Conservation (phyloP, 2,888 invertebrate species). For the Apodemia hepburni region DNA sequence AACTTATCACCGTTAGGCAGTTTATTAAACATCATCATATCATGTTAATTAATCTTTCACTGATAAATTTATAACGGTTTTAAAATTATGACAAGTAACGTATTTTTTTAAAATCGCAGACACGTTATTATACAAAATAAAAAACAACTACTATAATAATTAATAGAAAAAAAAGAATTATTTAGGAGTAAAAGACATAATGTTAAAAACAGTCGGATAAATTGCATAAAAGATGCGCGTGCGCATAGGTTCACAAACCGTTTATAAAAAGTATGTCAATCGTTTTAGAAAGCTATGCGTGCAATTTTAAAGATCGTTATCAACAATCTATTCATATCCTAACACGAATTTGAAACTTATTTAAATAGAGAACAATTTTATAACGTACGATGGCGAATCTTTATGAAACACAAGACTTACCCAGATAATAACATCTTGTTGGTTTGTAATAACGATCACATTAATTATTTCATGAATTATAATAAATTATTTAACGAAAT, state of each 20-base stretch:
- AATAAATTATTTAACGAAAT: constrained; percentile 27
- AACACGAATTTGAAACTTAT: constrained; percentile 1
- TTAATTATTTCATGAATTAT: constrained; percentile 11
- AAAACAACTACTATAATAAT: background rate
- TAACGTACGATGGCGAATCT: background rate
- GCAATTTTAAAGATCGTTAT: background rate
- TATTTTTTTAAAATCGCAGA: background rate
- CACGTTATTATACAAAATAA: background rate
- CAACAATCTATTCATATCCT: background rate
- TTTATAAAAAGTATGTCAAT: constrained; percentile 9
- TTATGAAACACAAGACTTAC: constrained; percentile 13
- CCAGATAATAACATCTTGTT: constrained; percentile 21
- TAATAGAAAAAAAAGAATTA: background rate
- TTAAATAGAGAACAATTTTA: background rate
- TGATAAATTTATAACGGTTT: background rate
- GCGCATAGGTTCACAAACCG: constrained; percentile 4
- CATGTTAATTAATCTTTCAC: no score
- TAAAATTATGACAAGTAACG: background rate
- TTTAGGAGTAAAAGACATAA: background rate
- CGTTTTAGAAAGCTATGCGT: constrained; percentile 3
- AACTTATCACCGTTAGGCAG: no score
- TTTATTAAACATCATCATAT: no score
- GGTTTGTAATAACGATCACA: constrained; percentile 17
- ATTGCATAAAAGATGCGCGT: constrained; percentile 1
- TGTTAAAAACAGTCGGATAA: background rate